Evolutionary conservation across 2,888 invertebrate genomes (phyloP), one percentile per base, ranked within the genome.

Genomic region (Machimus atricapillus): DNA sequence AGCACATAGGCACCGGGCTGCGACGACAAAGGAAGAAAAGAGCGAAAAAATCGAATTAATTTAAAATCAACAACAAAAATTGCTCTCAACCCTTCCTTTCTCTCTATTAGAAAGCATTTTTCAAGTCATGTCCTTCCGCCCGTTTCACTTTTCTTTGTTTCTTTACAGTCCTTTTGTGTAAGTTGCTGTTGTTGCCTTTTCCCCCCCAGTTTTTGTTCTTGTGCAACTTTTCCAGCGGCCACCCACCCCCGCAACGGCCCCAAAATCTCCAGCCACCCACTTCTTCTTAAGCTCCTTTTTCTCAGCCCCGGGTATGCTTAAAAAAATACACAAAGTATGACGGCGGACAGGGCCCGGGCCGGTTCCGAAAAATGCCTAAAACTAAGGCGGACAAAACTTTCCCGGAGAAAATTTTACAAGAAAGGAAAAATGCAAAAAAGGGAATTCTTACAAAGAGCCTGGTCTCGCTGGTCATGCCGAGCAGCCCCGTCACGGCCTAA

Each of bases 61-160:
- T 87, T 87, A 87, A 87, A 87, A 87, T 87, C 86, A 87, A 87
- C 87, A 87, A 87, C 85, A 87, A 87, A 86, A 86, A 86, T 87
- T 87, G 86, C 83, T 87, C 85, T 86, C 81, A 87, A 85, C 85
- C 87, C 85, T 81, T 87, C 43, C 66, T 58, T 76, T 56, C 52
- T 83, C 86, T 83, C 86, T 86, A 86, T 88, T 88, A 88, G 86
- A 88, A 86, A 85, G 87, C 85, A 88, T 88, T 88, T 88, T 83
- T 88, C 87, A 88, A 88, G 87, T 88, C 87, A 88, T 88, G 87
- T 88, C 87, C 87, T 88, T 88, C 87, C 87, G 87, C 87, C 83
- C 87, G 87, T 85, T 88, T 88, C 87, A 73, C 52, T 85, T 85
- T 77, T 52, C 87, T 88, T 88, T 86, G 85, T 78, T 87, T 87